Base-by-base conservation (phyloP, 2,888 invertebrate species). In the Oligia strigilis region DNA sequence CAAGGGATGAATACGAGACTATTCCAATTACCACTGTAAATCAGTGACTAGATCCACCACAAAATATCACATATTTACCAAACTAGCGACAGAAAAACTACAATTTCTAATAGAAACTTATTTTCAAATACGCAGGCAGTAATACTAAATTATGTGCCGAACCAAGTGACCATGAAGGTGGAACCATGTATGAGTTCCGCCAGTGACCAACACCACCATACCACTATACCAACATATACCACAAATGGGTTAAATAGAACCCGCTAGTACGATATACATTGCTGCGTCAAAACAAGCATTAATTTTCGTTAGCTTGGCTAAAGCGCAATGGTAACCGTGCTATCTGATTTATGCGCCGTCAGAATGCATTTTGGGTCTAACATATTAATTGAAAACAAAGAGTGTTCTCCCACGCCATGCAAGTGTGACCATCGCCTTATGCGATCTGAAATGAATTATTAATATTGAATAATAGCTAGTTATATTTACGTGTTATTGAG, bases 391-490 rank as follows among this genome's bases (percentile, higher is more conserved):
- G 85, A 86, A 88, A 91, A 92, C 91, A 92, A 90, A 87, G 91
- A 87, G 82, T 81, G 70, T 75, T 88, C 86, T 93, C 93, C 91
- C 94, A 94, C 94, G 94, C 90, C 85, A 93, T 77, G 91, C 91
- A 92, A 93, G 90, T 92, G 92, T 93, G 92, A 93, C 94, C 89
- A 93, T 93, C 93, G 87, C 83, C 82, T 77, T 88, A 89, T 88
- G 86, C 87, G 83, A 93, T 93, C 91, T 83, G 72, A 86, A 83
- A 87, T 88, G 81, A 84, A 82, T 80, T 80, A 83, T 85, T 75
- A 78, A 81, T 71, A 73, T 71, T 67, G 73, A 78, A 81, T 80
- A 81, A 74, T 81, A 70, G 76, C 77, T 80, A 85, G 77, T 72
- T 77, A 72, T 19, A 83, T 14, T 40, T 66, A 46, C 64, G 23